These are phyloP conservation scores for Corapipo altera DNA, from an alignment of 2,113 vertebrate species.

Conservation along the genomic window DNA sequence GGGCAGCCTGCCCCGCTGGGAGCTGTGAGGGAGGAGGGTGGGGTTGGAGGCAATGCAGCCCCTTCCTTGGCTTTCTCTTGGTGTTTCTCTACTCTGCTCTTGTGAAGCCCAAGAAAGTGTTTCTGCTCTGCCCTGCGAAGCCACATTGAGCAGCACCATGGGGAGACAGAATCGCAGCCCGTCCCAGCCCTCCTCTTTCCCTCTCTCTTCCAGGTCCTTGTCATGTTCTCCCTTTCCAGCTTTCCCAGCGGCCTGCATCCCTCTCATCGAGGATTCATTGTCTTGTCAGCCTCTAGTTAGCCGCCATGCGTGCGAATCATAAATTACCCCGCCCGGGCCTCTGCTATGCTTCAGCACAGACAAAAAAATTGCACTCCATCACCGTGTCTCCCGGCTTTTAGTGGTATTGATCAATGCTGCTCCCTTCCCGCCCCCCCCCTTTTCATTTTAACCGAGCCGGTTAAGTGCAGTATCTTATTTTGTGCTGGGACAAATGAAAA, in stretches of 20 bases:
- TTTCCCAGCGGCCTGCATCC: not conserved
- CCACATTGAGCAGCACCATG: rapidly evolving
- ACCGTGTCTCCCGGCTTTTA: constrained; percentile 78
- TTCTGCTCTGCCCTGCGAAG: not conserved
- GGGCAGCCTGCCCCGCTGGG: not conserved
- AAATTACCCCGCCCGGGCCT: constrained; percentile 71
- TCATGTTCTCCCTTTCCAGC: constrained; percentile 10
- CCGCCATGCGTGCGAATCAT: constrained; percentile 72
- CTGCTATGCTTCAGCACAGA: constrained; percentile 78
- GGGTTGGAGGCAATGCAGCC: not conserved
- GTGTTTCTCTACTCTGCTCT: rapidly evolving
- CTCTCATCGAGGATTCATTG: constrained; percentile 77
- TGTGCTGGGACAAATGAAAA: constrained; percentile 77
- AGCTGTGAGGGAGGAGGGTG: not conserved
- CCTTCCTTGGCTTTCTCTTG: rapidly evolving
- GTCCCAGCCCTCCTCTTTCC: not conserved
- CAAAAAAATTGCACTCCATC: constrained; percentile 82
- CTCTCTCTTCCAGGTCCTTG: constrained; percentile 30
- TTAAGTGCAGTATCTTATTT: constrained; percentile 81
- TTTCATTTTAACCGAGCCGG: constrained; percentile 78
- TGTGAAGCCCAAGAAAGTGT: rapidly evolving
- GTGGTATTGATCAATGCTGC: constrained; percentile 78
- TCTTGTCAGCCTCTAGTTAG: constrained; percentile 78
- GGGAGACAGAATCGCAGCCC: not conserved
- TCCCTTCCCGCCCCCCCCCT: constrained; percentile 68